These are phyloP conservation scores for Salminus brasiliensis DNA, from an alignment of 2,113 vertebrate species.

Conservation along the genomic window DNA sequence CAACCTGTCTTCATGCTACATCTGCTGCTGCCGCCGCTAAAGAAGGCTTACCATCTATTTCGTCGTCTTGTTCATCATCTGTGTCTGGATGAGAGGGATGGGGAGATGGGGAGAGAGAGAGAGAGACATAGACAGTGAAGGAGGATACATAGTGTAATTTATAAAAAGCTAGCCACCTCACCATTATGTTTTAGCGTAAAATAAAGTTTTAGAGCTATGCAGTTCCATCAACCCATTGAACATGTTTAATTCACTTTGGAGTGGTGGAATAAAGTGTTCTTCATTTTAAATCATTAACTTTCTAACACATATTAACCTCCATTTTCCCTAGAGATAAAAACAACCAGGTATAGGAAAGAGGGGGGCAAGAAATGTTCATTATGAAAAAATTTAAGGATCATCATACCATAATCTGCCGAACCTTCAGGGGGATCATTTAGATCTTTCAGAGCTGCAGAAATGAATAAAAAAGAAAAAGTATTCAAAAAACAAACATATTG, in stretches of 20 bases:
- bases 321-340: not conserved
- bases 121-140: not conserved
- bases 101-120: not conserved
- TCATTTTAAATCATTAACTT: not conserved
- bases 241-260: not conserved
- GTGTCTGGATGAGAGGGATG: conserved; percentile 35
- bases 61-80: conserved; percentile 38
- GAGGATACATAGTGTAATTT: not conserved
- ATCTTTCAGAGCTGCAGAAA: not conserved
- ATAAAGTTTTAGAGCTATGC: not conserved
- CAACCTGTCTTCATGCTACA: conserved; percentile 33
- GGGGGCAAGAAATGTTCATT: not conserved
- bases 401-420: not conserved
- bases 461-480: too few relatives aligned
- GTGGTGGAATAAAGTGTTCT: not conserved
- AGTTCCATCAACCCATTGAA: not conserved
- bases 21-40: conserved; percentile 6
- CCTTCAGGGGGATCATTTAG: not conserved
- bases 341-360: not conserved
- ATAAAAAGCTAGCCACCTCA: not conserved
- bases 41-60: conserved; percentile 32
- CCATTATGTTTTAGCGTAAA: not conserved
- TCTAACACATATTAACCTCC: not conserved
- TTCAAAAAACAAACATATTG: too few relatives aligned
- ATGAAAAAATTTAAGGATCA: not conserved